These are phyloP conservation scores for Calyptommatus sinebrachiatus DNA, from an alignment of 2,113 vertebrate species.

Conservation along the genomic window DNA sequence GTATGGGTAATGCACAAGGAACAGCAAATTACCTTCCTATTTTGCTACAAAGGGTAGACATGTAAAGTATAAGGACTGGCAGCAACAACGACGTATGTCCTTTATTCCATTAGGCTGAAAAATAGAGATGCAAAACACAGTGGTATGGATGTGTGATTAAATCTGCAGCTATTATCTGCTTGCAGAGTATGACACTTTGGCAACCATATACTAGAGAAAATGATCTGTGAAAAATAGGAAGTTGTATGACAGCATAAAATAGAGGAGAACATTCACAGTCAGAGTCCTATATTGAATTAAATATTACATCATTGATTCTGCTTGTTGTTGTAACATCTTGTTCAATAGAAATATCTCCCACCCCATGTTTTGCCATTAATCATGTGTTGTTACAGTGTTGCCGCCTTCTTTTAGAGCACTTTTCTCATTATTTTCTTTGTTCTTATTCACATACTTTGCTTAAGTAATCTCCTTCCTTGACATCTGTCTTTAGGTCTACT, in stretches of 20 bases:
- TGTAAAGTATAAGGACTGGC: too few relatives aligned
- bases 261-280: constrained; percentile 57
- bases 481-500: neutral
- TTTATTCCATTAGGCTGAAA: too few relatives aligned
- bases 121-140: too few relatives aligned
- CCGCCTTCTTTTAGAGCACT: accelerated
- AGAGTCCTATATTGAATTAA: constrained; percentile 68
- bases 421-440: constrained; percentile 1
- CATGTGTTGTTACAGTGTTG: constrained; percentile 56
- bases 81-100: too few relatives aligned
- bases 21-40: too few relatives aligned
- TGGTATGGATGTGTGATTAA: neutral
- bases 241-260: constrained; percentile 57
- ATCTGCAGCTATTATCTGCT: neutral
- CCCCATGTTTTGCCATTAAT: constrained; percentile 58
- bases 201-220: constrained; percentile 13
- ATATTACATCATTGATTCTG: constrained; percentile 70
- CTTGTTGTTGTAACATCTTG: constrained; percentile 69
- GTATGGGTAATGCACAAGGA: too few relatives aligned
- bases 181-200: constrained; percentile 11
- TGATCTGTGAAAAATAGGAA: constrained; percentile 48
- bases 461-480: neutral
- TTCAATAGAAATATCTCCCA: constrained; percentile 64
- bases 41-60: too few relatives aligned
- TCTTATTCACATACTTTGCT: neutral